Base-by-base conservation (phyloP, 2,888 invertebrate genomes). In the Cataglyphis albicans region DNA sequence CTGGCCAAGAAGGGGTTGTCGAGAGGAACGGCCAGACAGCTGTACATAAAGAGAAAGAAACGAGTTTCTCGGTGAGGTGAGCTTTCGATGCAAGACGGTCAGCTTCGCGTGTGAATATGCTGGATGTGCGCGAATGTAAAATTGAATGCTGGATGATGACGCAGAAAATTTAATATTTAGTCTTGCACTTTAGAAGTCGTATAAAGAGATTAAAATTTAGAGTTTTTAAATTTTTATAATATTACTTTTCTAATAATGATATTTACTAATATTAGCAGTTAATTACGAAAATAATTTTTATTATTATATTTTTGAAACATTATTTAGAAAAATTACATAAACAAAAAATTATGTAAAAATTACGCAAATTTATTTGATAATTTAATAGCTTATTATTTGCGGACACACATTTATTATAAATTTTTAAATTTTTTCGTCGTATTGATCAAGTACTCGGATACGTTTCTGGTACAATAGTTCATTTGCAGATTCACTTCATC, bases 401-500 rank as follows among this genome's bases (percentile, higher is more conserved):
- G 25, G 5, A 9, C 9, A 12, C 38, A 35, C 12, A 21, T 52
- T 29, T 41, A 29, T 55, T 35, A 38, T 18, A n/a, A 35, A 70
- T 70, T 78, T 70, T 68, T 18, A 7, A 41, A 15, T 57, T 61
- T 29, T 65, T 6, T 21, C 38, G 15, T 41, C 15, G 29, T 44
- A 29, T 52, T 15, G 35, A n/a, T 12, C 57, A 80, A 48, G 44
- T 78, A 55, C 57, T 78, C 32, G 41, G 78, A 78, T 78, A 70
- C 44, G 32, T 70, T 78, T 70, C 78, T 21, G 4, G 10, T 44
- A 80, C 78, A 80, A 80, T 80, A 80, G 72, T 80, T 80, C 72
- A 80, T 80, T 70, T 70, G 21, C 35, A 59, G 21, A 80, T 59
- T 80, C 12, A 4, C 35, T 70, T 65, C 38, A n/a, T 55, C 65